Evolutionary conservation across 2,888 invertebrate genomes (phyloP), one percentile per base, ranked within the genome.

Genomic region (Thera britannica): DNA sequence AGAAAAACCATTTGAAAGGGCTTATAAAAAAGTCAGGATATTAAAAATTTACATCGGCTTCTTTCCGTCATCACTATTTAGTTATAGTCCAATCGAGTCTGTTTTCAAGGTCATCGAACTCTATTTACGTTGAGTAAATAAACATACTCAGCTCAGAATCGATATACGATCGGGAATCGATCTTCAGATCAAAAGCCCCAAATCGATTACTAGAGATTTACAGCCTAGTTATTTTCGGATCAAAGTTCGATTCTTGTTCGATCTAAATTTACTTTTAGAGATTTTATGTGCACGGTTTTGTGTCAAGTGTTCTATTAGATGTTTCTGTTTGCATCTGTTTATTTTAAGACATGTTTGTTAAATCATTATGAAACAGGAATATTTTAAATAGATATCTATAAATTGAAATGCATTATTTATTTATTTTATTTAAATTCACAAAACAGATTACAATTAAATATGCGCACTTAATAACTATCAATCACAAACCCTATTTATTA

Each of bases 131-230:
- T 59, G 49, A 49, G 56, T 46, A 55, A 67, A 57, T 52, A 63
- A 68, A 63, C 52, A 56, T 2, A 62, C 51, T 74, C 62, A 60
- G 65, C 69, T 71, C 71, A 79, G 76, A 78, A 81, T 79, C 79
- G 77, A 77, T 48, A 60, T 69, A 8, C 48, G 48, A 58, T 62
- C 65, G 75, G 75, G 73, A 75, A 85, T 83, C 83, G 83, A 79
- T 80, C 75, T 75, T 74, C 72, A 70, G 84, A 85, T 90, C 88
- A 89, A 89, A 88, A 76, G 81, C 74, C 61, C 80, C 75, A 83
- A 79, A 77, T 79, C 82, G 84, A 84, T 87, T 83, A 80, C 72
- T 72, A 78, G 75, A 81, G 79, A 83, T 84, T 83, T 84, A 83
- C 82, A 49, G 71, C 74, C 74, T 74, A 75, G 81, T 74, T 86